Base-by-base conservation (phyloP, 2,797 vertebrate species). In the Paratrypauchen microcephalus region DNA sequence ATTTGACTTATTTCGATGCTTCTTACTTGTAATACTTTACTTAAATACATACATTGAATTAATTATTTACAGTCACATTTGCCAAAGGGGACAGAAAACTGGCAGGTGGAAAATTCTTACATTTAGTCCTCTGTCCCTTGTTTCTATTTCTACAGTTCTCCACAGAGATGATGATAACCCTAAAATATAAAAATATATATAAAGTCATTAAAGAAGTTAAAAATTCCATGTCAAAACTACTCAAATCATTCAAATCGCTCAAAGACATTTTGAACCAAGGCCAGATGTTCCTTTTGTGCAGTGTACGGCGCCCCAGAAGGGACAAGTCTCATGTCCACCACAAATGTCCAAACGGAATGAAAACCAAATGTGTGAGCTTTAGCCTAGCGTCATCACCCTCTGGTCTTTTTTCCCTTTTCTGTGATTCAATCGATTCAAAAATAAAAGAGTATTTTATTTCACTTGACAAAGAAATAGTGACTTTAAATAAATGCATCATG, bases 291-390 rank as follows among this genome's bases (percentile, higher is more conserved):
- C 8, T 21, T 52, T n/a, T 52, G 3, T 52, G 50, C 50, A 21
- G 50, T 52, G n/a, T 39, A 61, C 30, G 59, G 59, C 19, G 5
- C 2, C 57, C 7, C 57, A 32, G 28, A 52, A 59, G 41, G 70
- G 62, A 67, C 41, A 68, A 69, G 11, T 70, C 73, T 63, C 69
- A 75, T 66, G 23, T 26, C 50, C 4, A 23, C 21, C 50, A 23
- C 50, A 12, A 50, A 50, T n/a, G 19, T 50, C 48, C 48, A n/a
- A 50, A 50, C 19, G 18, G n/a, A 50, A 50, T 19, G 48, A 50
- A 50, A 50, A 4, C 9, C 11, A 56, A 23, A 56, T 12, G 23
- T 24, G 54, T 56, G 26, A 1, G 21, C 39, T 41, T 41, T 41
- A 41, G 39, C 39, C 39, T 41, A 13, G 39, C 39, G 39, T 41